phyloP scores from a whole-genome alignment of 2,888 invertebrate species.

The Prenolepis imparis region DNA sequence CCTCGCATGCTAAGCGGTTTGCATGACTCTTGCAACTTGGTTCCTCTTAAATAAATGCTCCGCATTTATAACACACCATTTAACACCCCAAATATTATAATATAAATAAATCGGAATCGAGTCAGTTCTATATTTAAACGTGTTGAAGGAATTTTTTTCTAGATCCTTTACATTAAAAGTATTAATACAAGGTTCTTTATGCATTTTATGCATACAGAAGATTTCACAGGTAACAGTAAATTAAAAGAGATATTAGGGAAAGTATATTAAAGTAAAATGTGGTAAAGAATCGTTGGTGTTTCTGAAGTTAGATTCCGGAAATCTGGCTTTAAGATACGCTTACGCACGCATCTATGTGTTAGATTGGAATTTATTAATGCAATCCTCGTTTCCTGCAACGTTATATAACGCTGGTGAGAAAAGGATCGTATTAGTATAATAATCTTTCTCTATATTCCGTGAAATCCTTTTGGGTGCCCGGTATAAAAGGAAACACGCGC shows the following conservation, averaged over 20 bases:
- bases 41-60: neutral
- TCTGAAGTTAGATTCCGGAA: neutral
- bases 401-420: neutral
- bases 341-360: neutral
- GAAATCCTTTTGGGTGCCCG: slow-evolving; percentile 16
- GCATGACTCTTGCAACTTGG: neutral
- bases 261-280: neutral
- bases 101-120: neutral
- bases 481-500: neutral
- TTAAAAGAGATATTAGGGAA: slow-evolving; percentile 1
- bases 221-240: neutral
- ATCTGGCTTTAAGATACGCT: slow-evolving; percentile 26
- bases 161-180: neutral
- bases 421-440: slow-evolving; percentile 31
- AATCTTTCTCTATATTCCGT: slow-evolving; percentile 30
- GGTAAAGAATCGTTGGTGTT: neutral
- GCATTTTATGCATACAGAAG: slow-evolving; percentile 5
- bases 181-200: neutral
- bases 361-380: slow-evolving; percentile 35
- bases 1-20: slow-evolving; percentile 11
- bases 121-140: neutral
- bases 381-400: slow-evolving; percentile 35
- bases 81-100: neutral
- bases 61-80: neutral
- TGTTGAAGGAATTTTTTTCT: neutral